Conservation (phyloP, 2,113 vertebrate genomes). For the Muscicapa adusta region DNA sequence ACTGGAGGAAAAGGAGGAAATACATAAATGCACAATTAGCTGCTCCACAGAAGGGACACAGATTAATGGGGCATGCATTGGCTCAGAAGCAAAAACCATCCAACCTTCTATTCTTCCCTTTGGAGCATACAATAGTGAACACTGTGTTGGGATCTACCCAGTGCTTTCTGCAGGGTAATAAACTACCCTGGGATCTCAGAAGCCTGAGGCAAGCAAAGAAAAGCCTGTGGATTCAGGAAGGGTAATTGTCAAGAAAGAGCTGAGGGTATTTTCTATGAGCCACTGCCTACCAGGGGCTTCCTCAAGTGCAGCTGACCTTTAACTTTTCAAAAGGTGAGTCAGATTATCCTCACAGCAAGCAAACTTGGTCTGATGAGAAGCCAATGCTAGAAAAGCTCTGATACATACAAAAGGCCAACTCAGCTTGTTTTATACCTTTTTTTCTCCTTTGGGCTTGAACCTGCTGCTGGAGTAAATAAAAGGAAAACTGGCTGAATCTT, state of each 20-base stretch:
- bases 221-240: background rate
- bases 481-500: background rate
- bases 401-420: background rate
- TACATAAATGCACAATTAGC: background rate
- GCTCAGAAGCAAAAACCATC: background rate
- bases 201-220: background rate
- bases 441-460: background rate
- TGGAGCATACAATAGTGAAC: background rate
- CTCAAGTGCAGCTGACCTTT: background rate
- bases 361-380: background rate
- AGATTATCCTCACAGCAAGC: constrained; percentile 19
- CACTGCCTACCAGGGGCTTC: background rate
- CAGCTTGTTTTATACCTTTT: background rate
- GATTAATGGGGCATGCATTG: background rate
- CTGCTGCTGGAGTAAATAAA: background rate
- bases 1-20: background rate
- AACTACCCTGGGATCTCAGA: background rate
- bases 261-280: background rate
- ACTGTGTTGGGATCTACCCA: background rate
- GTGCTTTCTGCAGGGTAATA: background rate
- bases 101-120: background rate
- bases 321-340: background rate
- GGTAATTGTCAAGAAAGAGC: background rate
- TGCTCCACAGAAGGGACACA: background rate
- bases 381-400: background rate